Evolutionary conservation across 2,113 vertebrate species (phyloP).

Genomic region (Delphinus delphis): DNA sequence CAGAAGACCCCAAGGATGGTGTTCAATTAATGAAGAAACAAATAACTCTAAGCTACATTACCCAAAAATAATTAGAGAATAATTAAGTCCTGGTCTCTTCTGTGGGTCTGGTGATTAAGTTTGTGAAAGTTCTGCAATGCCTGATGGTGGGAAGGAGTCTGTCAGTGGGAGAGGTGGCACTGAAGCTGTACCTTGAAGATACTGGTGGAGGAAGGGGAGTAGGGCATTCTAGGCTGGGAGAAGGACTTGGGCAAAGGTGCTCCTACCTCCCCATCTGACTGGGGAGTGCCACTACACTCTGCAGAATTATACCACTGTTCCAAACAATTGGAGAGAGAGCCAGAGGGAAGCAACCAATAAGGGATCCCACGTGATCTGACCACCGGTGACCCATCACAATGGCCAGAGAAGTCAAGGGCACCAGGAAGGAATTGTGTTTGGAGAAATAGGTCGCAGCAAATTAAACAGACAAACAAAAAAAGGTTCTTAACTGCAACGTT

Average conservation of each 20-base stretch:
- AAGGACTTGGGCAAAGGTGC: not conserved
- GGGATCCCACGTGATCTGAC: no score
- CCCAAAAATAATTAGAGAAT: not conserved
- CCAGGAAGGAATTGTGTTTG: not conserved
- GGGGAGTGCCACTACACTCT: not conserved
- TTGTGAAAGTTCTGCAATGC: not conserved
- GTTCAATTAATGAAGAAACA: not conserved
- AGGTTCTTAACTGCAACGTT: not conserved
- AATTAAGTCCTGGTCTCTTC: not conserved
- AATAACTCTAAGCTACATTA: not conserved
- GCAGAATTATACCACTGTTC: not conserved
- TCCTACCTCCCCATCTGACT: fast-evolving
- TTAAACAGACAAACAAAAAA: not conserved
- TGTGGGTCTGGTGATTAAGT: not conserved
- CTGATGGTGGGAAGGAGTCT: not conserved
- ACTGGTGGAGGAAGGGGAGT: no score
- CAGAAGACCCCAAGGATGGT: not conserved
- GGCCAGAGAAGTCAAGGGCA: not conserved
- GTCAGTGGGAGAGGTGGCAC: fast-evolving
- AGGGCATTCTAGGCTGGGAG: not conserved
- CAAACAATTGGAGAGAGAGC: not conserved
- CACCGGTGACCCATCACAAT: not conserved
- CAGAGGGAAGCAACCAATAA: not conserved
- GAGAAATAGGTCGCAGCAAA: not conserved
- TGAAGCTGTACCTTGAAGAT: not conserved